Evolutionary conservation across 2,113 vertebrate genomes (phyloP).

Genomic region (Pachypanchax playfairii): DNA sequence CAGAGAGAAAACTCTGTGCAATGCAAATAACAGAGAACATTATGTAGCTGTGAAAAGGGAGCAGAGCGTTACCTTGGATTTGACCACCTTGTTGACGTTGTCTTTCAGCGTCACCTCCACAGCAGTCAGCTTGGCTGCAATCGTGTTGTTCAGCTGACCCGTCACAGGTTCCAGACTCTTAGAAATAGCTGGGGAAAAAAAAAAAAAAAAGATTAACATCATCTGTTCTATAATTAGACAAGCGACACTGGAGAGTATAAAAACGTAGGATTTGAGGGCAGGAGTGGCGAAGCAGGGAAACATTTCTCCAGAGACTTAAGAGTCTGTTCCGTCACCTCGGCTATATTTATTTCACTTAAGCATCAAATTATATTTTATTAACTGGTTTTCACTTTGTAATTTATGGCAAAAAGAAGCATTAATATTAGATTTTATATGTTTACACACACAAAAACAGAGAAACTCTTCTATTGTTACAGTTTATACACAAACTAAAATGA

Average conservation of each 20-base stretch:
- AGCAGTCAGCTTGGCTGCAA: constrained; percentile 88
- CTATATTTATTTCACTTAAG: constrained; percentile 35
- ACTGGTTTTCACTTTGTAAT: constrained; percentile 4
- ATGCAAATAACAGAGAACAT: too few species aligned
- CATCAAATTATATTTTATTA: constrained; percentile 32
- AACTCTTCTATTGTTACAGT: too few species aligned
- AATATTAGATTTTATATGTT: too few species aligned
- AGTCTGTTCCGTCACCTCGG: constrained; percentile 18
- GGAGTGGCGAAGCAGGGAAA: constrained; percentile 18
- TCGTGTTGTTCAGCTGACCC: constrained; percentile 85
- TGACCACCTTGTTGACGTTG: constrained; percentile 90
- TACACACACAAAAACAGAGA: too few species aligned
- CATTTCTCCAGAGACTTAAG: constrained; percentile 24
- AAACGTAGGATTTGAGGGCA: not conserved
- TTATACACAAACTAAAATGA: too few species aligned
- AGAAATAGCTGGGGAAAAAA: constrained; percentile 66
- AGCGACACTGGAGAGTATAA: constrained; percentile 5
- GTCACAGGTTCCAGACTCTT: constrained; percentile 91
- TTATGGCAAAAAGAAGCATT: too few species aligned
- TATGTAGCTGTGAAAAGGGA: rapidly evolving
- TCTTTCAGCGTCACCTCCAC: constrained; percentile 92
- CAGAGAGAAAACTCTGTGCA: not conserved
- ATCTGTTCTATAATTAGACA: constrained; percentile 22
- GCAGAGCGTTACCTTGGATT: constrained; percentile 87
- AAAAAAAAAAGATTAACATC: constrained; percentile 19